phyloP scores from a whole-genome alignment of 2,797 vertebrate species.

The Hippoglossus hippoglossus region DNA sequence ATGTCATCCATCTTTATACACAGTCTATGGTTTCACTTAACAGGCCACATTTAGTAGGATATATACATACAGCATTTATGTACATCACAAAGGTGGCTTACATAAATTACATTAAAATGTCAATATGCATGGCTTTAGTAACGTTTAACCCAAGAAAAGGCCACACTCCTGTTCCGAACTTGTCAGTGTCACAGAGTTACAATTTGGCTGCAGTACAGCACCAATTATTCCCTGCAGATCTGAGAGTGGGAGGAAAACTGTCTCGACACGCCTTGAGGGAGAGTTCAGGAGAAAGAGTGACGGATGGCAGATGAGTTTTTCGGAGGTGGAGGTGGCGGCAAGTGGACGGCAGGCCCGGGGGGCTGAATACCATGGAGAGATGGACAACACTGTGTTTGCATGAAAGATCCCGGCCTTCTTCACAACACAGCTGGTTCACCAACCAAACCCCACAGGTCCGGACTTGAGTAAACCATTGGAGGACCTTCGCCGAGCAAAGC shows the following conservation, averaged over 20 bases:
- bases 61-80: not conserved
- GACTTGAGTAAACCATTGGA: slow-evolving; percentile 38
- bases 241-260: not conserved
- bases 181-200: not conserved
- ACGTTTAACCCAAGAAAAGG: not conserved
- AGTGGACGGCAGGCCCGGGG: slow-evolving; percentile 17
- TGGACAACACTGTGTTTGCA: slow-evolving; percentile 1
- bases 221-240: not conserved
- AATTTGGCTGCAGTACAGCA: not conserved
- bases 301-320: not conserved
- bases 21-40: not conserved
- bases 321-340: not conserved
- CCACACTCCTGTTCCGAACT: not conserved
- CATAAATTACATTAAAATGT: not conserved
- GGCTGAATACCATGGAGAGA: slow-evolving; percentile 22
- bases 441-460: slow-evolving; percentile 35
- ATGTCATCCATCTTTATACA: too few species aligned
- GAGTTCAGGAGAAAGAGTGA: not conserved
- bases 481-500: slow-evolving; percentile 16
- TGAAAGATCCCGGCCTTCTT: slow-evolving; percentile 6
- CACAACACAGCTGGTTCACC: slow-evolving; percentile 18
- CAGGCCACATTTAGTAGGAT: not conserved
- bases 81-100: not conserved
- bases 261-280: not conserved
- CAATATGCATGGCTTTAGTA: not conserved